Base-by-base conservation (phyloP, 2,888 invertebrate genomes). In the Drosophila fungiperda region DNA sequence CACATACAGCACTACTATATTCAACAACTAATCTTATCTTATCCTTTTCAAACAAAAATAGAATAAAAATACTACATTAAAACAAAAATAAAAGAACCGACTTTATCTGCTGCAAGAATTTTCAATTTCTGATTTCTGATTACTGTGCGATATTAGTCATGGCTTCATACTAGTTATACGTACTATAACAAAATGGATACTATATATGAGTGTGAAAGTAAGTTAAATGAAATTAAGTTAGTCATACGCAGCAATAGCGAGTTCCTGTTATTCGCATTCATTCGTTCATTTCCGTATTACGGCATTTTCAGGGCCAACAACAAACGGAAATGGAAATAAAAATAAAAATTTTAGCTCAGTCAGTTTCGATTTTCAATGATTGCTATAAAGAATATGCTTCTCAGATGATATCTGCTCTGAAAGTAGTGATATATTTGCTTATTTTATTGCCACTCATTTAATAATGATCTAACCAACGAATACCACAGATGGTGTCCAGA, bases 11-110 rank as follows among this genome's bases (percentile, higher is more conserved):
- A 20, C 53, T 23, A 42, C 35, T 35, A 23, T 53, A 23, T 36
- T 48, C 36, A 66, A 29, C 36, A 72, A 68, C 23, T 76, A 77
- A 82, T 84, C 84, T 84, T 84, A 84, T 84, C 84, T 86, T 86
- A 83, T 84, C 84, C 84, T 76, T 81, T 54, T 29, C 57, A 72
- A 73, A 79, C 59, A 66, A 62, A 68, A 60, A 52, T n/a, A 35
- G 20, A 48, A 42, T 23, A 60, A 6, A 45, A 35, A 54, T 60
- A 54, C 52, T 29, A 59, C 15, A 45, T 4, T 15, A 65, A 68
- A 64, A 23, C 2, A 45, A 57, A 70, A 83, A 29, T 29, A 29
- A 80, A 80, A 74, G 66, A 76, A 79, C 77, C 72, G n/a, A 50
- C 53, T 67, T 66, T 76, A 80, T 80, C 80, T 66, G 32, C 61